phyloP scores from a whole-genome alignment of 2,888 invertebrate species.

The Corbicula japonica region DNA sequence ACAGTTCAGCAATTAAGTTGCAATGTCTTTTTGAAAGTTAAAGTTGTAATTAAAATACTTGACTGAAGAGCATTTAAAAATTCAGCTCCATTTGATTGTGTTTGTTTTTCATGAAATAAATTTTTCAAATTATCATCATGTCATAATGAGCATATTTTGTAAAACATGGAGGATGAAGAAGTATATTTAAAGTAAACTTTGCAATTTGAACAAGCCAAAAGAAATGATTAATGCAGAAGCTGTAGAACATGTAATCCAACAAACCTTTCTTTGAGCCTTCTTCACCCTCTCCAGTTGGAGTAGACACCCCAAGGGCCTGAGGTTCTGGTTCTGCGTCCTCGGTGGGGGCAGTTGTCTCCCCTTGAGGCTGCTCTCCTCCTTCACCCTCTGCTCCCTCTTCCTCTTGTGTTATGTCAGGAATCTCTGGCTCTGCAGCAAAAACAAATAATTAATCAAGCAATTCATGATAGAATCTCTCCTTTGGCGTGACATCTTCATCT shows the following conservation, averaged over 20 bases:
- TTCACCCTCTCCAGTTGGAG: constrained; percentile 74
- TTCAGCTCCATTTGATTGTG: not conserved
- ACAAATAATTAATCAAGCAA: no score
- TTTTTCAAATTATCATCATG: not conserved
- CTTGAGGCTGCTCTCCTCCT: constrained; percentile 67
- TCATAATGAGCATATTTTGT: no score
- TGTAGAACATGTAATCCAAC: not conserved
- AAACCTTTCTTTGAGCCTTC: constrained; percentile 70
- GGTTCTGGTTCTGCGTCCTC: constrained; percentile 66
- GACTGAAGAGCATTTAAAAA: not conserved
- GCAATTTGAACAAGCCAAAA: not conserved
- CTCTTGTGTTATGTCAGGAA: constrained; percentile 83
- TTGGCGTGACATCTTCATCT: no score
- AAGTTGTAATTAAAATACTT: not conserved
- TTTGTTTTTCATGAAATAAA: not conserved
- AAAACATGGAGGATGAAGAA: no score
- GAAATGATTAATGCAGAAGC: not conserved
- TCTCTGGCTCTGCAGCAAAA: constrained; percentile 85
- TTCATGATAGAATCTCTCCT: no score
- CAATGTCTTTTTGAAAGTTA: not conserved
- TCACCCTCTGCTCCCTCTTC: constrained; percentile 77
- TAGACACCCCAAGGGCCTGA: constrained; percentile 72
- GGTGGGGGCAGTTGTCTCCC: constrained; percentile 67
- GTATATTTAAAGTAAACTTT: no score
- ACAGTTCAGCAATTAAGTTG: no score